Evolutionary conservation across 2,797 vertebrate species (phyloP), one percentile per base, ranked within the genome.

Genomic region (Lacerta viridis): DNA sequence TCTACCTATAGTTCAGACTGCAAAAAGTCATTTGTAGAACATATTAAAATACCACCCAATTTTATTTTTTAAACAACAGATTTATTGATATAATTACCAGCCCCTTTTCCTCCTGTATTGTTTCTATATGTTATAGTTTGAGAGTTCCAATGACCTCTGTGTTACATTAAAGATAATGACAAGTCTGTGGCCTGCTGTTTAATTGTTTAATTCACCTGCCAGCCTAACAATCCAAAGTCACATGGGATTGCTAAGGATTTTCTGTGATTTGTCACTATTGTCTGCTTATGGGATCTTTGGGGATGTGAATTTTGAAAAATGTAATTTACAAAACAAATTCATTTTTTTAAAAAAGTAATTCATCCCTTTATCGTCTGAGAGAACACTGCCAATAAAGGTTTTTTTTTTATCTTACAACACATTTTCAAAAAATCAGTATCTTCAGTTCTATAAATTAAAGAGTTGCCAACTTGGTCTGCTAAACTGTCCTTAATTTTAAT

Each of bases 21-120:
- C 27, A 78, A 50, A 76, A 83, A 72, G 90, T 92, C 91, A 71
- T 87, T 61, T 17, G 59, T 61, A 61, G 59, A 61, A 20, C 18
- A 2, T 61, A 20, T 61, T 61, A 61, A 61, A 61, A 61, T 61
- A 20, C 59, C 59, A 50, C 18, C 4, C 59, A 61, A 20, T 20
- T 61, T 7, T 50, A 50, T 50, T 50, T 43, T 17, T 43, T 0
- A 88, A 46, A 74, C 87, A 77, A 15, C 76, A 50, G 6, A 81
- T 8, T 0, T 50, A 2, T 0, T 43, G 1, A 25, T 71, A 13
- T 66, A 84, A n/a, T 10, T 27, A 64, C 79, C 5, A 11, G 75
- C 2, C 68, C 25, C 80, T 92, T 85, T 61, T 8, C 0, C 0
- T 84, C 86, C 18, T 71, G 2, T 71, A 68, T 46, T 85, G 59